Percentiles rank a stretch among this genome's conserved stretches.
These are phyloP conservation scores for Mormyrus iriodes DNA, from an alignment of 2,113 vertebrate species.

Conservation along the genomic window DNA sequence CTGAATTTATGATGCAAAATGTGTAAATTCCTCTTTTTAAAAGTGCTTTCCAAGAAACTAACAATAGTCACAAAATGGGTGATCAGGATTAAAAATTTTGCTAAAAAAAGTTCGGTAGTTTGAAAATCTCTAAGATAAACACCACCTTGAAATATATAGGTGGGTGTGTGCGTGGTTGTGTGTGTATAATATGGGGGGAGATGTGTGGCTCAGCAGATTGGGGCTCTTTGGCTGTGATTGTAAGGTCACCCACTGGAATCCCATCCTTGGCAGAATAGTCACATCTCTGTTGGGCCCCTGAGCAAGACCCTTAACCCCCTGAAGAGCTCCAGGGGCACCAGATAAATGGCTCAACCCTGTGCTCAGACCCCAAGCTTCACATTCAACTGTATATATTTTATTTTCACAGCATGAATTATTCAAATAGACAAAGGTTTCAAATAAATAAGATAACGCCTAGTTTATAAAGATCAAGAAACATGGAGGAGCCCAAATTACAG, in stretches of 20 bases:
- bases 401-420: constrained; percentile 6
- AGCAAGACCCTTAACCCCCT: not conserved
- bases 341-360: not conserved
- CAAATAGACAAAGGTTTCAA: not conserved
- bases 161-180: not conserved
- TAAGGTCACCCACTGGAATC: too few relatives aligned
- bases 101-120: not conserved
- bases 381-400: not conserved
- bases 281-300: too few relatives aligned
- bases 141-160: not conserved
- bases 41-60: not conserved
- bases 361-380: not conserved
- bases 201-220: not conserved
- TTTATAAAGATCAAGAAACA: not conserved
- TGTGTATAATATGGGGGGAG: too few relatives aligned
- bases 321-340: not conserved
- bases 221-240: not conserved
- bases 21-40: not conserved
- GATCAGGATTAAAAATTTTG: not conserved
- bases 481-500: not conserved
- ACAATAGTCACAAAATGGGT: not conserved
- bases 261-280: too few relatives aligned
- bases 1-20: not conserved
- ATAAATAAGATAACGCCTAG: not conserved
- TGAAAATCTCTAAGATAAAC: not conserved